Base-by-base conservation (phyloP, 2,888 invertebrate genomes). In the Yponomeuta sedellus region DNA sequence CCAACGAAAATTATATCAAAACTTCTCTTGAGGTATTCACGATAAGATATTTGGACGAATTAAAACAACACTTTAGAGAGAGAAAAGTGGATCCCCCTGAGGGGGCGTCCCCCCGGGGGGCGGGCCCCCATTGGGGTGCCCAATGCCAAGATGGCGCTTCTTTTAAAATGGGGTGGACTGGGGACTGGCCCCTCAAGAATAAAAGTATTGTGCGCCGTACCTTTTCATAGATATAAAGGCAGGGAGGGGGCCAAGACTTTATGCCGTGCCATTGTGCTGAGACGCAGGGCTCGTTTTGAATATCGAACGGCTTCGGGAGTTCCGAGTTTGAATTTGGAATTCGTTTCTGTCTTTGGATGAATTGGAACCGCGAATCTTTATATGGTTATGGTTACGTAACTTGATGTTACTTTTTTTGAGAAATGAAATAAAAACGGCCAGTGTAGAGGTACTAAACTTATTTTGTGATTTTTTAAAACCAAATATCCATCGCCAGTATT, bases 41-140 rank as follows among this genome's bases (percentile, higher is more conserved):
- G 87, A 91, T 89, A 90, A 90, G 91, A 89, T 91, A 90, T 90
- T 91, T 83, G 86, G 86, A 82, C 81, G 89, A 89, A 90, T 91
- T 90, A 91, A 91, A 91, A 90, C 90, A 91, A 89, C 89, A 90
- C 88, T 88, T 85, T 82, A 82, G 80, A 74, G 80, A 85, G 85
- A 85, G 87, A 88, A 87, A 87, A 87, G 86, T 86, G 86, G 84
- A 83, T 80, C 83, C 77, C 84, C 83, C 82, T 75, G 75, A 64
- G 68, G 68, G 72, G 72, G 67, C 72, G 71, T 71, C 73, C 73
- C 64, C 34, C 61, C 16, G 34, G 16, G 61, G 61, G 56, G 75
- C 71, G 75, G 77, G 72, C 40, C 61, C 64, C 73, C 77, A 72
- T 79, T 80, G 77, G 74, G 65, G 75, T 77, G 74, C 77, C 80